phyloP scores from a whole-genome alignment of 2,888 invertebrate genomes.

The Leptinotarsa rubiginosa region DNA sequence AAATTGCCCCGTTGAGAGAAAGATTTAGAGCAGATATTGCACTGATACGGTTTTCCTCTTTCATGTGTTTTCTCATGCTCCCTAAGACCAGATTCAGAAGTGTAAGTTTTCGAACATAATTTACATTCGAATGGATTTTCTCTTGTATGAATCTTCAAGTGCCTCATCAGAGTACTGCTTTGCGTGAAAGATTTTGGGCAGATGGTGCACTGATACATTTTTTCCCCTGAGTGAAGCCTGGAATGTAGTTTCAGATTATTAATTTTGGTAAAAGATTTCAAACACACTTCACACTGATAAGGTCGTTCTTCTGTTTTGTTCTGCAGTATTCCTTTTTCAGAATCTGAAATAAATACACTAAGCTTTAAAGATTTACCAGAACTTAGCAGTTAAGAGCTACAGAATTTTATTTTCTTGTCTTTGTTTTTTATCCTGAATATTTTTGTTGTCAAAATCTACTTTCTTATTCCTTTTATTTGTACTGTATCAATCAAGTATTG shows the following conservation, averaged over 20 bases:
- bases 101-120: background rate
- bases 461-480: no score
- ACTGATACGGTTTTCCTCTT: background rate
- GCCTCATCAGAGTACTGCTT: constrained; percentile 5
- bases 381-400: no score
- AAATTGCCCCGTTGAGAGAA: background rate
- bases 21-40: background rate
- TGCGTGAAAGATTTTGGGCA: constrained; percentile 15
- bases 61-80: background rate
- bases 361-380: no score
- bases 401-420: no score
- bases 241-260: background rate
- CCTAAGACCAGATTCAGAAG: no score
- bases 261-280: background rate
- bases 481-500: no score
- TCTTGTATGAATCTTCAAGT: background rate
- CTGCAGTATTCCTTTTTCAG: background rate
- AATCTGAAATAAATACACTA: no score
- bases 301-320: background rate
- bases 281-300: background rate
- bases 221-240: background rate
- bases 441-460: no score
- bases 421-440: no score
- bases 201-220: constrained; percentile 6
- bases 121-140: background rate